These are phyloP conservation scores for Nesospiza acunhae DNA, from an alignment of 2,113 vertebrate genomes.

Conservation along the genomic window DNA sequence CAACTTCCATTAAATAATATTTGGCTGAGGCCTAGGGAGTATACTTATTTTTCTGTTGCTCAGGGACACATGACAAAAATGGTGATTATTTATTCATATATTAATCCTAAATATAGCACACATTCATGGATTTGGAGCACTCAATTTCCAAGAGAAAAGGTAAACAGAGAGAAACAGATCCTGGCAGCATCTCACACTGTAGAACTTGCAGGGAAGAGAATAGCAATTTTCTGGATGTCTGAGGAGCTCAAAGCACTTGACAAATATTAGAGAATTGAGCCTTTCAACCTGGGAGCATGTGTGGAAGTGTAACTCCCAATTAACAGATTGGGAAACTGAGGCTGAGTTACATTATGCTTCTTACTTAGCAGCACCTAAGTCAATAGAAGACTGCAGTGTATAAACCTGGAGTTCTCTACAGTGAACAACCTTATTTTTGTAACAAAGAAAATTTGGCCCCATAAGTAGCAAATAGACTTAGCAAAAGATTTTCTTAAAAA, in stretches of 20 bases:
- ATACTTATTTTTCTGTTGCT: not conserved
- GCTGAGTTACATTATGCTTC: not conserved
- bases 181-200: not conserved
- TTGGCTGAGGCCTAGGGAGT: not conserved
- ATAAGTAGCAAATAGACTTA: not conserved
- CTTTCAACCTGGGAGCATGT: not conserved
- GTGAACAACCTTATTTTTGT: not conserved
- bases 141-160: not conserved
- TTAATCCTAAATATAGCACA: not conserved
- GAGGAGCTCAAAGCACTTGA: not conserved
- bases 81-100: not conserved
- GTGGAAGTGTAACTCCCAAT: not conserved
- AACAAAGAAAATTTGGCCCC: not conserved
- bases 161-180: not conserved
- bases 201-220: not conserved
- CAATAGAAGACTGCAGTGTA: not conserved
- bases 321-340: slow-evolving; percentile 13
- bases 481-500: not conserved
- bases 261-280: not conserved
- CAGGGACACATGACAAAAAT: not conserved
- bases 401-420: not conserved
- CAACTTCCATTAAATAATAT: not conserved
- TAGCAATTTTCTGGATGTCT: not conserved
- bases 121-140: not conserved
- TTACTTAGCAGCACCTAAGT: not conserved